phyloP scores from a whole-genome alignment of 2,888 invertebrate species.

The Parascotia fuliginaria region DNA sequence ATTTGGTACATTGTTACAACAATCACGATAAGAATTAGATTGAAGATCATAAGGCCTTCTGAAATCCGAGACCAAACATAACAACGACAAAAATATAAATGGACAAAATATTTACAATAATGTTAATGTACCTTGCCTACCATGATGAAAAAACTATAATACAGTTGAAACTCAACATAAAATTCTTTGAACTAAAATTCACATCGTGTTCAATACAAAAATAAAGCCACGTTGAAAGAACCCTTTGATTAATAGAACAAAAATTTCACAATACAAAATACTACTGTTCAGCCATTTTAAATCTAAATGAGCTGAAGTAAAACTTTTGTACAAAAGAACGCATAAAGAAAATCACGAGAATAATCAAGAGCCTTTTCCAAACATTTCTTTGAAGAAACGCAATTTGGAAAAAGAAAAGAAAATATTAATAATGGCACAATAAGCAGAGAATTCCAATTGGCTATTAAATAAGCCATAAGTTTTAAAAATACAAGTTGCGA shows the following conservation, averaged over 20 bases:
- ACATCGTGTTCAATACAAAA: neutral
- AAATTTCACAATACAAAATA: constrained; percentile 25
- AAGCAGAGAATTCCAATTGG: constrained; percentile 36
- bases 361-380: constrained; percentile 57
- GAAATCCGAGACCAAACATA: no score
- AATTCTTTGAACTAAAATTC: neutral
- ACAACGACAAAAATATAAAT: no score
- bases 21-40: no score
- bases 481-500: constrained; percentile 20
- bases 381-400: constrained; percentile 48
- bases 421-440: constrained; percentile 50
- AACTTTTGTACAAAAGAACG: constrained; percentile 41
- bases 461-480: constrained; percentile 33
- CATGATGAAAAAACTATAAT: no score
- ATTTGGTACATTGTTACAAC: no score
- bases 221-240: constrained; percentile 7
- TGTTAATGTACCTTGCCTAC: no score
- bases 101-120: no score
- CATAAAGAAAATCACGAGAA: constrained; percentile 53
- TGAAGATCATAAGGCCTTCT: no score
- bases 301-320: constrained; percentile 40
- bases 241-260: constrained; percentile 20
- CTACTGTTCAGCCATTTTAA: constrained; percentile 31
- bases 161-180: no score
- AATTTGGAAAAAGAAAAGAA: constrained; percentile 47